Evolutionary conservation across 2,797 vertebrate species (phyloP), one percentile per base, ranked within the genome.

Genomic region (Gobio occitaniae): DNA sequence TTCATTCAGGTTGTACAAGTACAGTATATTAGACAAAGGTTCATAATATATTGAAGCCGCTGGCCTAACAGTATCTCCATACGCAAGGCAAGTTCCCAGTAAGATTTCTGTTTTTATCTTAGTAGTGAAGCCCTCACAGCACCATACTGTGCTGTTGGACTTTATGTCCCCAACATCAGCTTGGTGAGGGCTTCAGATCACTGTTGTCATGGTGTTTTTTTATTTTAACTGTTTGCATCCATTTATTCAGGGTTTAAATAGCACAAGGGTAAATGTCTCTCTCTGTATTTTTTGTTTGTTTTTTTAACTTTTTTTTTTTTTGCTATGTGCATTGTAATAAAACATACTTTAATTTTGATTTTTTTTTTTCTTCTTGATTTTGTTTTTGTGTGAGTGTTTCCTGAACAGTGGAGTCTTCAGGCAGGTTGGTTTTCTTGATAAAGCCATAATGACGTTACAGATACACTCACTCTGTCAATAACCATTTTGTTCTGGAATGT

Each of bases 1-100:
- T 87, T 97, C 96, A 96, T 97, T 98, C 97, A 98, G 97, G 97
- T 99, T 96, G 97, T 98, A 97, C 96, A 97, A 96, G 96, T 98
- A 96, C 97, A 96, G 96, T 99, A 96, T 98, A 97, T 97, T 93
- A 86, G 97, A 97, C 96, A 96, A 96, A 96, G 95, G 94, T 96
- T 97, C 95, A 95, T 97, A 96, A 96, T 97, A 96, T 97, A 97
- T 96, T 97, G 96, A 98, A 96, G 97, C 97, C 95, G 96, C 97
- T 97, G 96, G 78, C 77, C 92, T 95, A 92, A 98, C 95, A 96
- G 95, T 97, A 93, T 93, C 94, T 90, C 89, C 94, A 93, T 96
- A 63, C 21, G 76, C 94, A 97, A 99, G 97, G 97, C 97, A 98
- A 99, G 97, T 99, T 94, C 96, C 95, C 97, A 96, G 97, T 96